Base-by-base conservation (phyloP, 2,888 invertebrate genomes). In the Spicauda simplicius region DNA sequence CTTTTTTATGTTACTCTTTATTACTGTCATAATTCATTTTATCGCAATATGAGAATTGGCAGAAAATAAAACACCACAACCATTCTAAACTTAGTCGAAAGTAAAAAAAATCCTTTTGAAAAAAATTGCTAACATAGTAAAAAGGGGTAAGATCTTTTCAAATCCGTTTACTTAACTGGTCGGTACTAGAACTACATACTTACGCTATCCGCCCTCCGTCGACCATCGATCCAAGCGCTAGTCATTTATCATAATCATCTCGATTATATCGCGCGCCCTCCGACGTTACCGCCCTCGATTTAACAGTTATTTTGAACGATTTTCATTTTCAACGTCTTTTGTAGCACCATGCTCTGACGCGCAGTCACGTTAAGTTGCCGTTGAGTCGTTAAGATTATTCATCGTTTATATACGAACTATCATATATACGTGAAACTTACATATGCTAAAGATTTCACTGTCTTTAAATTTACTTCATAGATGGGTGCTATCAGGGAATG, bases 191-290 rank as follows among this genome's bases (percentile, higher is more conserved):
- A 45, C 37, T 30, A 18, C n/a, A 19, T 11, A 37, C 55, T 52
- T 25, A 56, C 55, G 45, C 50, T 20, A 11, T 50, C 37, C 57
- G 50, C 57, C 48, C 63, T 56, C 19, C 19, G 33, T 33, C 71
- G 68, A 75, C 75, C 75, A 75, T 73, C 79, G 75, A 78, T 69
- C 74, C 71, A 63, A 50, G 67, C 56, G 71, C 66, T 70, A 71
- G 85, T 85, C 89, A 88, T 92, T 90, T 85, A 91, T 91, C 92
- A 91, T 91, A 91, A 91, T 91, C 89, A 86, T 85, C 83, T 83
- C 86, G 90, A 90, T 91, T 88, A 88, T 81, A 87, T 87, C 90
- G 85, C 88, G 87, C 60, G 55, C 60, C 85, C 90, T 83, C 84
- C 81, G 83, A 84, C 83, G 86, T 87, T 87, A 83, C 85, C 85